phyloP scores from a whole-genome alignment of 2,888 invertebrate genomes.

The Erpobdella octoculata region DNA sequence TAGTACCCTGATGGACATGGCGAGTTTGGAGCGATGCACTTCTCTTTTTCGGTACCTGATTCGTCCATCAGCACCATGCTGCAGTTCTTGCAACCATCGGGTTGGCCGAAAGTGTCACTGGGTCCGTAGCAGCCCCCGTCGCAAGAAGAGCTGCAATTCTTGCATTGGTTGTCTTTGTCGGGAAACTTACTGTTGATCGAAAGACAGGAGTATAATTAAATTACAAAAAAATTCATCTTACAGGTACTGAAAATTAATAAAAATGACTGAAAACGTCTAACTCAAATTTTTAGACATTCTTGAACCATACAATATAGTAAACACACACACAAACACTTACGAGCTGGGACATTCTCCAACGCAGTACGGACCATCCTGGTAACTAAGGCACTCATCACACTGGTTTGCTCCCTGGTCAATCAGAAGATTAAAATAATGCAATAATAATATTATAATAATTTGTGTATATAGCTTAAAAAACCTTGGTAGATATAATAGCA shows the following conservation, averaged over 20 bases:
- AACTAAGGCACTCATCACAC: neutral
- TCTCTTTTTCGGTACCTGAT: neutral
- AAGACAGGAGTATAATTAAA: neutral
- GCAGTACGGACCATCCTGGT: conserved; percentile 21
- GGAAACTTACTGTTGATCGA: neutral
- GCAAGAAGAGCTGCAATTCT: neutral
- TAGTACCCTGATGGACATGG: conserved; percentile 1
- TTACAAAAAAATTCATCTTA: neutral
- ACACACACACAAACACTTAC: neutral
- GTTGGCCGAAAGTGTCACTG: neutral
- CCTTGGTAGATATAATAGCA: too few relatives aligned
- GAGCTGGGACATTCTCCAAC: conserved; percentile 13
- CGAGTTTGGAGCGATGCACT: neutral
- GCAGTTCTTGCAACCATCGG: neutral
- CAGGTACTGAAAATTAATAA: neutral
- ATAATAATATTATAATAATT: neutral
- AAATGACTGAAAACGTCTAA: neutral
- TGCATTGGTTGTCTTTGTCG: neutral
- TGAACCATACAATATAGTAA: neutral
- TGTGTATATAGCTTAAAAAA: too few relatives aligned
- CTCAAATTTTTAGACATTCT: neutral
- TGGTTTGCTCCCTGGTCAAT: conserved; percentile 1
- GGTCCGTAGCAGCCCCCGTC: neutral
- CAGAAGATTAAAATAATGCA: neutral
- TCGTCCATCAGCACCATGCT: neutral